Evolutionary conservation across 2,797 vertebrate species (phyloP).

Genomic region (Lepus townsendii): DNA sequence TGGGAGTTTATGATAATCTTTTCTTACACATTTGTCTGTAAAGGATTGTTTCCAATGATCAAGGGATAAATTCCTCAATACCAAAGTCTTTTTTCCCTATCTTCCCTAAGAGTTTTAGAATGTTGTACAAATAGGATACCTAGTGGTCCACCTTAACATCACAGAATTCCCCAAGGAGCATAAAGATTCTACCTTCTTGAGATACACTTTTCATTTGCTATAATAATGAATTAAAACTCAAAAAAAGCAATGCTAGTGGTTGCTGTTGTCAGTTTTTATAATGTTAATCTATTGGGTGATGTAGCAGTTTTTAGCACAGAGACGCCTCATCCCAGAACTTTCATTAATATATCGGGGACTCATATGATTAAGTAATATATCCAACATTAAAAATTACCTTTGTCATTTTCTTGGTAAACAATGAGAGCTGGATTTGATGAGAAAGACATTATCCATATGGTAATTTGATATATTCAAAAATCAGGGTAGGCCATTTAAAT

Average conservation of each 20-base stretch:
- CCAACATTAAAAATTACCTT: conserved; percentile 74
- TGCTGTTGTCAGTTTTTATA: conserved; percentile 57
- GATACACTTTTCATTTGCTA: conserved; percentile 13
- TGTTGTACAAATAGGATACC: neutral
- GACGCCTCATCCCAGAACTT: conserved; percentile 33
- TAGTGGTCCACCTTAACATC: neutral
- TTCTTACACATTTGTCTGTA: neutral
- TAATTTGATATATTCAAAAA: conserved; percentile 79
- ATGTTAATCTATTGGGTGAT: conserved; percentile 55
- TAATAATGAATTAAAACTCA: conserved; percentile 67
- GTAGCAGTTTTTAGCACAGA: conserved; percentile 63
- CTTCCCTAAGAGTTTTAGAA: neutral
- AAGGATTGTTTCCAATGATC: neutral
- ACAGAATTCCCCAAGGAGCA: neutral
- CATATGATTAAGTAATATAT: conserved; percentile 33
- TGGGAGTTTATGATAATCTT: neutral
- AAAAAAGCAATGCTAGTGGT: conserved; percentile 34
- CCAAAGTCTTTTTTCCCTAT: neutral
- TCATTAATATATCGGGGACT: conserved; percentile 67
- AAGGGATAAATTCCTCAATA: neutral
- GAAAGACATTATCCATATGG: conserved; percentile 76
- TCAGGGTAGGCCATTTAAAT: conserved; percentile 77
- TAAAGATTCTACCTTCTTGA: neutral
- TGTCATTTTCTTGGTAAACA: conserved; percentile 77
- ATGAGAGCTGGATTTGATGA: conserved; percentile 71